Base-by-base conservation (phyloP, 2,888 invertebrate genomes). In the Papilio gigon region DNA sequence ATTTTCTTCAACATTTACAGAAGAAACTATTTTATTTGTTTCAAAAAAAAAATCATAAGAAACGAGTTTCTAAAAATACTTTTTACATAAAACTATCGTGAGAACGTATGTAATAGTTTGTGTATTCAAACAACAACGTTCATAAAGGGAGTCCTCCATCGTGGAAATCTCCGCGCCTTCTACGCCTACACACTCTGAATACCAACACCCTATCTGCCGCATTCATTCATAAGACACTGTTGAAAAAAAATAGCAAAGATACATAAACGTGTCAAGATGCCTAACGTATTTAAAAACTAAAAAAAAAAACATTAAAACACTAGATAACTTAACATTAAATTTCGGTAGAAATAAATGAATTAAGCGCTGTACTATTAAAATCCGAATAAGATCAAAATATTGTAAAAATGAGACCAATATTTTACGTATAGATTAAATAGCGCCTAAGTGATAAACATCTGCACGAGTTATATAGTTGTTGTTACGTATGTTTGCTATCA, bases 181-280 rank as follows among this genome's bases (percentile, higher is more conserved):
- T 50, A 27, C 50, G 59, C 47, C 58, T 63, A 64, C 68, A 59
- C 50, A 59, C 64, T n/a, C 50, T 30, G 59, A 68, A 64, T 68
- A 68, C 44, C 33, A 62, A 61, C 40, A 37, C 56, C 35, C 37
- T 53, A 40, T 59, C 30, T 59, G 47, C 33, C 20, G 27, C 40
- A 42, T n/a, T 58, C 68, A 64, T 68, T 64, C 68, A 64, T 64
- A 59, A 68, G 27, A 56, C 11, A 12, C 47, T 68, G 35, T 37
- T 25, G 4, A 47, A 61, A 62, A 44, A 56, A 56, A 27, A 67
- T 67, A 56, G 42, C 58, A 67, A 67, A 47, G 22, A 33, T 25
- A 47, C 4, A 35, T 33, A 37, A 44, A 33, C 42, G 67, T 53
- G 53, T 6, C 17, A 47, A 17, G 40, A 37, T n/a, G n/a, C n/a